Conservation (phyloP, 2,797 vertebrate species). For the Chiroxiphia lanceolata region DNA sequence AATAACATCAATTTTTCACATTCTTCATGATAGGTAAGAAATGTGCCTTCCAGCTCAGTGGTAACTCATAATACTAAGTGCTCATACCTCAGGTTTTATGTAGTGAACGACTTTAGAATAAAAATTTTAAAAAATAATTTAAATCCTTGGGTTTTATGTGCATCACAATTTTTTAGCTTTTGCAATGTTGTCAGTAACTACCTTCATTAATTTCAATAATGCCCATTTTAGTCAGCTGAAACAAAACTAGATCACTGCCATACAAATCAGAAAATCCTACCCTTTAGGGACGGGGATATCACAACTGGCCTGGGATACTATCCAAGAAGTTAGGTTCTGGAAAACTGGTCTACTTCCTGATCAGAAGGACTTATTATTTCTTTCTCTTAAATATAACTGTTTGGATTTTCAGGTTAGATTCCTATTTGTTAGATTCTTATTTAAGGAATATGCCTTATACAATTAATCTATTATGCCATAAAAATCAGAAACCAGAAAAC, state of each 20-base stretch:
- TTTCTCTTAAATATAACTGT: background rate
- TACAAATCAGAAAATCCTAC: background rate
- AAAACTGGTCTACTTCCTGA: background rate
- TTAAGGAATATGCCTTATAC: background rate
- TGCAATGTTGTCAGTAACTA: background rate
- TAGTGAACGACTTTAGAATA: background rate
- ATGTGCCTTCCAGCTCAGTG: background rate
- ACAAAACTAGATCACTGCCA: background rate
- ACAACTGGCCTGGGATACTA: background rate
- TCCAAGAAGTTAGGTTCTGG: background rate
- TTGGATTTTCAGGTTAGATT: background rate
- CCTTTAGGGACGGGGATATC: background rate
- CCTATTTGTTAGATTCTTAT: background rate
- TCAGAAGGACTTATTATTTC: background rate
- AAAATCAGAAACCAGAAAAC: background rate
- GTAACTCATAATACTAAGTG: background rate
- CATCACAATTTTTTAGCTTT: background rate
- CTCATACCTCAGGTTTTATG: background rate
- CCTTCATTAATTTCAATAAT: background rate
- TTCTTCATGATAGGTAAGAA: background rate
- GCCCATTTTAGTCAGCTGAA: background rate
- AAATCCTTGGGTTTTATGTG: background rate
- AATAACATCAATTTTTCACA: background rate
- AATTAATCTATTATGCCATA: background rate
- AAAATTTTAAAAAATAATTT: background rate